Evolutionary conservation across 2,888 invertebrate species (phyloP), one percentile per base, ranked within the genome.

Genomic region (Charanyca ferruginea): DNA sequence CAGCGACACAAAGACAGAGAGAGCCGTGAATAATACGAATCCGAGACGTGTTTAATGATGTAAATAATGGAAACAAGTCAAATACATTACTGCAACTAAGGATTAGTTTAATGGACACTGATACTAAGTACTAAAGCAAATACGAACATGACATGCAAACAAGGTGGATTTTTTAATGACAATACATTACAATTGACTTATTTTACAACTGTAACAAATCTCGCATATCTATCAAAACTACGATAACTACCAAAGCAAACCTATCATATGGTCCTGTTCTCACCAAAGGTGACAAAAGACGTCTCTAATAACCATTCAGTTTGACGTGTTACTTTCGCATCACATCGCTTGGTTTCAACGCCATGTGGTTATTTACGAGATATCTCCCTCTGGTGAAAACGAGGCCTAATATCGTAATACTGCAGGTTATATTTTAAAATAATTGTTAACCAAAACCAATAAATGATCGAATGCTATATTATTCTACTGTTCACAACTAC

Each of bases 21-120:
- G 35, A 38, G 25, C 44, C 47, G 52, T 53, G 32, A 54, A 63
- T 66, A 54, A 63, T 66, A 70, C 20, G 54, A 60, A 38, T 48
- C 35, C 53, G 62, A 47, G 58, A 68, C 52, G 52, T 77, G 61
- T 62, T 64, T 69, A 49, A 65, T 73, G 54, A 55, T 62, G 47
- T 48, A 47, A 61, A 48, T 62, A 47, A 66, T 64, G 58, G 55
- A 25, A 51, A 62, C 41, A 25, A 55, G 47, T 48, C 28, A 8
- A 52, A 65, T 45, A 53, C 51, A 64, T 61, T 49, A 66, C 51
- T 48, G 70, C 44, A 61, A 49, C 18, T 47, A 59, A 54, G 53
- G 41, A 25, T 44, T 51, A 55, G 22, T 32, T 32, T 11, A 32
- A 11, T 28, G 28, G 7, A 28, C 28, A 8, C 1, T 53, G 20